phyloP scores from a whole-genome alignment of 2,888 invertebrate species.

The Liposcelis brunnea region DNA sequence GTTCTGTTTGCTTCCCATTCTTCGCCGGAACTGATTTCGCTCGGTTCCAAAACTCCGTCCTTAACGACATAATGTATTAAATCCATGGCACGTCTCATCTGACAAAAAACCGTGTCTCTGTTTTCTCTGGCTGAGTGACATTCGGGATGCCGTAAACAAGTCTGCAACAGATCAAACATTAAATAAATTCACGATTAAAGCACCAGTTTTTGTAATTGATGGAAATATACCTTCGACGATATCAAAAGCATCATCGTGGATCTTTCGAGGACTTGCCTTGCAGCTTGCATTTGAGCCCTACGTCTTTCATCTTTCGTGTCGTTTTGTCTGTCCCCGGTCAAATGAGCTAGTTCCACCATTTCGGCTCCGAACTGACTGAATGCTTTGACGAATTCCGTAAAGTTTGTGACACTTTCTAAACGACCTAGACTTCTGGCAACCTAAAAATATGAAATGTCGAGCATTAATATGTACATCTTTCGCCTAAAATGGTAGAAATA shows the following conservation, averaged over 20 bases:
- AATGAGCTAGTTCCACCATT: constrained; percentile 94
- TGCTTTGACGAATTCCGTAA: constrained; percentile 94
- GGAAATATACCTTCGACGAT: constrained; percentile 65
- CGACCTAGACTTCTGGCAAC: constrained; percentile 67
- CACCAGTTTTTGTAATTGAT: no score
- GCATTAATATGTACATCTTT: no score
- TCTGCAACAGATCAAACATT: constrained; percentile 37
- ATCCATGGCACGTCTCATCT: constrained; percentile 94
- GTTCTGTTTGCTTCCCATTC: constrained; percentile 50
- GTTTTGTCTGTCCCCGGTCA: constrained; percentile 69
- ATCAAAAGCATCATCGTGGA: constrained; percentile 94
- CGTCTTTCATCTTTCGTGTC: constrained; percentile 85
- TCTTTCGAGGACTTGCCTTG: constrained; percentile 83
- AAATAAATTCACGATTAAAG: no score
- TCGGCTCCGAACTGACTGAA: constrained; percentile 97
- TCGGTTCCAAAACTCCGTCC: constrained; percentile 67
- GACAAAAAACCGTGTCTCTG: constrained; percentile 93
- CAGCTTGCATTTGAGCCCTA: constrained; percentile 90
- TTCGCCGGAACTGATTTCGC: constrained; percentile 26
- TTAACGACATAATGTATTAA: constrained; percentile 93
- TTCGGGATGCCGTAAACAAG: constrained; percentile 87
- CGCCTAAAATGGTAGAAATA: no score
- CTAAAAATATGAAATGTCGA: constrained; percentile 26
- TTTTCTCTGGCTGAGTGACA: constrained; percentile 85
- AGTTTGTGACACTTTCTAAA: constrained; percentile 73